phyloP scores from a whole-genome alignment of 1,140 invertebrate species.

The Callitettix versicolor region DNA sequence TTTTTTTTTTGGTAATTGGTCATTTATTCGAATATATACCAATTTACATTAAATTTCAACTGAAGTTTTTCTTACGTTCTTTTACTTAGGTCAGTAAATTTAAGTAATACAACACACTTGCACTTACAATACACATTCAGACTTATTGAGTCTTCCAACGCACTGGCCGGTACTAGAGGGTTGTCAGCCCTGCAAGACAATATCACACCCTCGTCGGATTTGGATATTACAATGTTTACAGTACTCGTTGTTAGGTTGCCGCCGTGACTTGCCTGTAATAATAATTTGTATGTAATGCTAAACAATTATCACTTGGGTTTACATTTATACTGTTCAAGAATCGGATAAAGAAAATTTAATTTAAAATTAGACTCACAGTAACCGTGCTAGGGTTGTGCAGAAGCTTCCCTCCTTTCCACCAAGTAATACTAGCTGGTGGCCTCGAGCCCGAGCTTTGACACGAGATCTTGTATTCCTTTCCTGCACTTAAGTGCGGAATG shows the following conservation, averaged over 20 bases:
- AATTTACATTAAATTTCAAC: no score
- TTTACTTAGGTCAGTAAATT: no score
- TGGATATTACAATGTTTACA: constrained; percentile 64
- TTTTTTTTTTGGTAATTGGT: no score
- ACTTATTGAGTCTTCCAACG: constrained; percentile 51
- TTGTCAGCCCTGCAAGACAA: constrained; percentile 73
- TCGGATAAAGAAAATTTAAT: no score
- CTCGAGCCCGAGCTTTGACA: constrained; percentile 74
- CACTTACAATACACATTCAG: constrained; percentile 80
- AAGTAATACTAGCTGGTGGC: constrained; percentile 71
- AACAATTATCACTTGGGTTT: no score
- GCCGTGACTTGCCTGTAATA: constrained; percentile 56
- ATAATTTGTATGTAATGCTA: no score
- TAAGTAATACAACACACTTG: no score
- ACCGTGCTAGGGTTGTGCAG: constrained; percentile 55
- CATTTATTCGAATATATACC: no score
- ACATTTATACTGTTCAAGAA: no score
- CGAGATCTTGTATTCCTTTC: constrained; percentile 64
- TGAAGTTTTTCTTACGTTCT: no score
- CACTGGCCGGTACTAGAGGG: constrained; percentile 44
- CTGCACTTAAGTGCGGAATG: constrained; percentile 68
- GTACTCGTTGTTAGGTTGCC: constrained; percentile 74
- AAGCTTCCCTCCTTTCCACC: constrained; percentile 66
- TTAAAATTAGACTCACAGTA: constrained; percentile 46
- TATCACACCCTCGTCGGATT: constrained; percentile 72